These are phyloP conservation scores for Podiceps cristatus DNA, from an alignment of 2,113 vertebrate species.

Conservation along the genomic window DNA sequence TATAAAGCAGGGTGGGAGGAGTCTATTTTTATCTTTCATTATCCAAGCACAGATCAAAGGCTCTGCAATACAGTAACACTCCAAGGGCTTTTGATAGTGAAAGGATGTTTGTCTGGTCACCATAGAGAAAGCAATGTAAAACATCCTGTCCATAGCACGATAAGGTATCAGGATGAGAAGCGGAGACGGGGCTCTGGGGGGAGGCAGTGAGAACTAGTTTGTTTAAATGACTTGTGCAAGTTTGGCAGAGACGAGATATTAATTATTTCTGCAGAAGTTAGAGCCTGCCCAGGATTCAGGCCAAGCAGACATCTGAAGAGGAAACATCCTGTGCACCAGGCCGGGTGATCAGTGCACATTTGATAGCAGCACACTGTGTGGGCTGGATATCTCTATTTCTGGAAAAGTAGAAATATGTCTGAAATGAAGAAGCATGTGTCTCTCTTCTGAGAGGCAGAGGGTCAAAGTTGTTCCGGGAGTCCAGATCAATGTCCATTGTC, in stretches of 20 bases:
- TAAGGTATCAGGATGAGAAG: constrained; percentile 40
- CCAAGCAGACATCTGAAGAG: constrained; percentile 47
- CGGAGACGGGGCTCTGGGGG: not conserved
- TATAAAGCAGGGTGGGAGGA: not conserved
- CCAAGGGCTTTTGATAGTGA: constrained; percentile 46
- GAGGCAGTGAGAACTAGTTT: constrained; percentile 23
- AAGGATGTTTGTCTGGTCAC: constrained; percentile 61
- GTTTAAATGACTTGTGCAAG: constrained; percentile 50
- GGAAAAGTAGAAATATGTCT: not conserved
- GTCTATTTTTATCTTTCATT: constrained; percentile 50
- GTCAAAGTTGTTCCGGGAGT: not conserved
- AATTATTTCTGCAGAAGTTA: constrained; percentile 64
- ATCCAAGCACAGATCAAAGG: constrained; percentile 68
- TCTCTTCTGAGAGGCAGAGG: not conserved
- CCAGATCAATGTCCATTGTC: not conserved
- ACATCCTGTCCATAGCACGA: constrained; percentile 34
- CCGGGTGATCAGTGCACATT: not conserved
- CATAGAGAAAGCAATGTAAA: constrained; percentile 55
- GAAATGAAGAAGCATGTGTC: not conserved
- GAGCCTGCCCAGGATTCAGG: not conserved
- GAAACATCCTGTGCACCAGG: constrained; percentile 55
- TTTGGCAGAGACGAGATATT: constrained; percentile 18
- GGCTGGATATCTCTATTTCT: not conserved
- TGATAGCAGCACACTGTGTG: constrained; percentile 20
- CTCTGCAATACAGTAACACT: constrained; percentile 30